A percentile compares a stretch with the other conserved stretches of the same genome.
Evolutionary conservation across 2,888 invertebrate species (phyloP).

Genomic region (Ennomos fuscantarius): DNA sequence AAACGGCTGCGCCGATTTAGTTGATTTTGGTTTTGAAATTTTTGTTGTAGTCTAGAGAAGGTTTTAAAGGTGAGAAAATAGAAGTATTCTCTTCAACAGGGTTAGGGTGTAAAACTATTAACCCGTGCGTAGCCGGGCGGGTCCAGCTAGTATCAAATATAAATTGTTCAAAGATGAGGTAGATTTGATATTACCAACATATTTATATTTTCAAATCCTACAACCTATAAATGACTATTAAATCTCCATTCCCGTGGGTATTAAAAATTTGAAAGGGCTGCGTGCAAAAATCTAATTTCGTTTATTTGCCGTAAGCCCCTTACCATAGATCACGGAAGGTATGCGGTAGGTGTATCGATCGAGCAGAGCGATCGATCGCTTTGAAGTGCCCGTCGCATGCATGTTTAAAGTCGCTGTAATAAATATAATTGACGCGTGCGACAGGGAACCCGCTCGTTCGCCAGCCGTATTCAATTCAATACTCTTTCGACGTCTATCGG

Average conservation of each 20-base stretch:
- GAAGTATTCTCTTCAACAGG: too few species aligned
- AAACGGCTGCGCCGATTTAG: too few species aligned
- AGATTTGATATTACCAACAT: too few species aligned
- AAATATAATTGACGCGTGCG: conserved; percentile 82
- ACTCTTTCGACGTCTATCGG: conserved; percentile 76
- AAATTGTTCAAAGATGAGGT: too few species aligned
- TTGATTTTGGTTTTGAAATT: too few species aligned
- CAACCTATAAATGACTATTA: conserved; percentile 3
- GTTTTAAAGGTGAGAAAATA: too few species aligned
- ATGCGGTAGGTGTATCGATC: conserved; percentile 58
- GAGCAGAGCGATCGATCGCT: conserved; percentile 76
- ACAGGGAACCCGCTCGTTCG: conserved; percentile 68
- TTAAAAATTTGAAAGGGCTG: conserved; percentile 39
- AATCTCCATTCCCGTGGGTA: conserved; percentile 3
- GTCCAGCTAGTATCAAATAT: too few species aligned
- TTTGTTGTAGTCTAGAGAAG: too few species aligned
- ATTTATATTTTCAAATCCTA: conserved; percentile 3
- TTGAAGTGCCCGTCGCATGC: conserved; percentile 75
- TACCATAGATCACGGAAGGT: conserved; percentile 42
- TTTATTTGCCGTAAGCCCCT: conserved; percentile 27
- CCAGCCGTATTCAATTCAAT: conserved; percentile 78
- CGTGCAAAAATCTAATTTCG: conserved; percentile 42
- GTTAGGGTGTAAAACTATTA: too few species aligned
- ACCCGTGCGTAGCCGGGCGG: too few species aligned
- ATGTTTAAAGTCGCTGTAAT: conserved; percentile 81